Percentiles rank a stretch among this genome's conserved stretches.
These are phyloP conservation scores for Botrylloides violaceus DNA, from an alignment of 23 tunicate genomes.

Conservation along the genomic window DNA sequence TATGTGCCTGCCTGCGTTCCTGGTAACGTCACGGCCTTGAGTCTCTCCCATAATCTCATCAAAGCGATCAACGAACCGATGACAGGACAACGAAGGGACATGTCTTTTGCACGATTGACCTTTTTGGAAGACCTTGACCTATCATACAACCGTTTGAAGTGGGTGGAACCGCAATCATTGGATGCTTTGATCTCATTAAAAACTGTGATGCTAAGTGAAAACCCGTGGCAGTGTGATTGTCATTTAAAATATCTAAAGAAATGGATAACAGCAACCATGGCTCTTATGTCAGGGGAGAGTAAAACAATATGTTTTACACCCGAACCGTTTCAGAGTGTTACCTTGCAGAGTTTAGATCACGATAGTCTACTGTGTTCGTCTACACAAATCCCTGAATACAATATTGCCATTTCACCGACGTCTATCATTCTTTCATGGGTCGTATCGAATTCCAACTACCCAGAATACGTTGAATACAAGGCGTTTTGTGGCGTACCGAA, in stretches of 20 bases:
- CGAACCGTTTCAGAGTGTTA: slow-evolving; percentile 39
- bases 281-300: slow-evolving; percentile 27
- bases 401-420: background rate
- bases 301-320: slow-evolving; percentile 53
- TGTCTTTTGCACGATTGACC: background rate
- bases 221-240: slow-evolving; percentile 89
- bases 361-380: slow-evolving; percentile 48
- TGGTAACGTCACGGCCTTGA: slow-evolving; percentile 8
- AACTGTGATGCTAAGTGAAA: slow-evolving; percentile 42
- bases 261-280: slow-evolving; percentile 31
- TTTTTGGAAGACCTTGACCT: slow-evolving; percentile 33
- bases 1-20: slow-evolving; percentile 28
- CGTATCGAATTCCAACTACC: slow-evolving; percentile 26
- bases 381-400: slow-evolving; percentile 8
- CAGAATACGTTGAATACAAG: slow-evolving; percentile 33
- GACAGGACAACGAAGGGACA: slow-evolving; percentile 2
- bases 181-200: slow-evolving; percentile 14
- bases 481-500: slow-evolving; percentile 50
- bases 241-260: slow-evolving; percentile 46
- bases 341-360: slow-evolving; percentile 41
- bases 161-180: slow-evolving; percentile 41
- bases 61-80: slow-evolving; percentile 3
- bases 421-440: slow-evolving; percentile 22
- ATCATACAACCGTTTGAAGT: slow-evolving; percentile 42
- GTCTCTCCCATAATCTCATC: slow-evolving; percentile 24